A percentile compares a stretch with the other conserved stretches of the same genome.
Conservation (phyloP, 2,888 invertebrate genomes). For the Anaspis maculata region DNA sequence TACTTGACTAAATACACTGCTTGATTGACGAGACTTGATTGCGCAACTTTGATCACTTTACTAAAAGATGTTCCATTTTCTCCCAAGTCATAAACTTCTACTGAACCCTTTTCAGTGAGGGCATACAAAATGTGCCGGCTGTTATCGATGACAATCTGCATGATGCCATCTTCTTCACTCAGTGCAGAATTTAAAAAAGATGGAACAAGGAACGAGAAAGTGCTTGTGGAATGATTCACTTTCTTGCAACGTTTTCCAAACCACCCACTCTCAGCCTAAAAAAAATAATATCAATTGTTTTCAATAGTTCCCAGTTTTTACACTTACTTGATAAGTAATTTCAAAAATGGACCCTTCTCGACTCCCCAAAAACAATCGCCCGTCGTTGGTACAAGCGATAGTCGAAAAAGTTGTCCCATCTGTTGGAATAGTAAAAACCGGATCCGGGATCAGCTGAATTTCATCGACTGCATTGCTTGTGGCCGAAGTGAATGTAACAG, state of each 20-base stretch:
- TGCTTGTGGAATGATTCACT: constrained; percentile 85
- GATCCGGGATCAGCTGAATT: constrained; percentile 88
- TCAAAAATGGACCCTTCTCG: constrained; percentile 93
- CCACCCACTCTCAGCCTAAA: constrained; percentile 78
- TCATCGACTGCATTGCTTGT: constrained; percentile 53
- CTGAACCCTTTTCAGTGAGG: constrained; percentile 79
- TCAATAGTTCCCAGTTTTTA: too few relatives aligned
- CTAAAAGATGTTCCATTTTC: constrained; percentile 63
- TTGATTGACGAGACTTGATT: constrained; percentile 64
- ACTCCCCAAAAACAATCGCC: constrained; percentile 90
- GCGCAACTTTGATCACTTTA: constrained; percentile 65
- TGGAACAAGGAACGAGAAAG: constrained; percentile 81
- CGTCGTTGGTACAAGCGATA: constrained; percentile 71
- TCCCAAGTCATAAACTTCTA: constrained; percentile 86
- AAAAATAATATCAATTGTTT: too few relatives aligned
- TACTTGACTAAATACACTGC: constrained; percentile 79
- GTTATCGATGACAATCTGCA: constrained; percentile 83
- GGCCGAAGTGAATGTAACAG: constrained; percentile 53
- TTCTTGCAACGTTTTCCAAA: constrained; percentile 92
- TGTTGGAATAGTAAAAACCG: constrained; percentile 86
- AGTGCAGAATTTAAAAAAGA: constrained; percentile 81
- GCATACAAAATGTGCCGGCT: constrained; percentile 83
- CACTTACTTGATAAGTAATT: constrained; percentile 82
- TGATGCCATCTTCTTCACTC: constrained; percentile 81
- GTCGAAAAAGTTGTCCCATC: constrained; percentile 80